phyloP scores from a whole-genome alignment of 2,888 invertebrate genomes.

The Cataglyphis altisquamis region DNA sequence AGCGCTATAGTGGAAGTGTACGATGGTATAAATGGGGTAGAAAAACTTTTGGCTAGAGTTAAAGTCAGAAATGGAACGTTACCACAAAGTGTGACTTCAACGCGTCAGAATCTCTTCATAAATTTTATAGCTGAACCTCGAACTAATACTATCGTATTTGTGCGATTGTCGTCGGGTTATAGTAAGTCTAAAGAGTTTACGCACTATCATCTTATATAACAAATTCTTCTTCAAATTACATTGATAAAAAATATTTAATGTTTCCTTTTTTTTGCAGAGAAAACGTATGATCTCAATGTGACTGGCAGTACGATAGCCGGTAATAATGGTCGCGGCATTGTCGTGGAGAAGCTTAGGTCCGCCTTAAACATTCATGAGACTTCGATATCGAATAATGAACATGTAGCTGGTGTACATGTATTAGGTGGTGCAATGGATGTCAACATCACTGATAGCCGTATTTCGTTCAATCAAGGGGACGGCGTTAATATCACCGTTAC shows the following conservation, averaged over 20 bases:
- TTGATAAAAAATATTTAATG: constrained; percentile 7
- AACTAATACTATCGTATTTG: constrained; percentile 91
- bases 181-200: constrained; percentile 85
- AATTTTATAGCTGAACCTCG: constrained; percentile 92
- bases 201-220: not conserved
- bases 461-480: constrained; percentile 96
- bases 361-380: constrained; percentile 94
- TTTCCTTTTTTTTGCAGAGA: constrained; percentile 81
- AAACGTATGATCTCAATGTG: constrained; percentile 95
- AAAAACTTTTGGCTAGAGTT: constrained; percentile 91
- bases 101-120: constrained; percentile 92
- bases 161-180: constrained; percentile 92
- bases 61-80: constrained; percentile 94
- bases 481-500: constrained; percentile 98
- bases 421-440: constrained; percentile 97
- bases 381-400: constrained; percentile 94
- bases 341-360: constrained; percentile 96
- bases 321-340: constrained; percentile 98
- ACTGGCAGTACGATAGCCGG: constrained; percentile 94
- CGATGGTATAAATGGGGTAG: constrained; percentile 91
- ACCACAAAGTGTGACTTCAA: constrained; percentile 95
- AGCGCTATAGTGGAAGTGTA: constrained; percentile 92
- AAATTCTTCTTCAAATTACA: not conserved
- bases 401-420: constrained; percentile 96
- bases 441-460: constrained; percentile 95